Percentiles rank a stretch among this genome's conserved stretches.
Conservation (phyloP, 2,797 vertebrate species). For the Spatula versicolor region DNA sequence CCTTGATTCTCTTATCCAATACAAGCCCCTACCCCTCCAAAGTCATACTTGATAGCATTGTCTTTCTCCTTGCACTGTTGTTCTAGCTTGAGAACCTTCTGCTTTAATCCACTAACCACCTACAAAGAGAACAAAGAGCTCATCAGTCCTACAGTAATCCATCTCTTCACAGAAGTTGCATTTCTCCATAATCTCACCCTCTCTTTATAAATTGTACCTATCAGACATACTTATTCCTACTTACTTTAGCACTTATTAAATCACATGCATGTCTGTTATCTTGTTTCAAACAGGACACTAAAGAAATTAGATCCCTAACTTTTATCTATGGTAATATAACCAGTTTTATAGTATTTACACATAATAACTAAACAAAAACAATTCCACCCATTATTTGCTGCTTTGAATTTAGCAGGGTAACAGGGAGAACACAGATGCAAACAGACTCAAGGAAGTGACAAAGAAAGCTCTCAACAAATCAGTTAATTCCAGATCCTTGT, state of each 20-base stretch:
- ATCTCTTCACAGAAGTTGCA: not conserved
- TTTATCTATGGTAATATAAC: not conserved
- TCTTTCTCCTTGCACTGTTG: conserved; percentile 93
- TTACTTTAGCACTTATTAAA: not conserved
- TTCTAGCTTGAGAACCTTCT: conserved; percentile 90
- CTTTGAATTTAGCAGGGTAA: not conserved
- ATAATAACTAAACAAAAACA: not conserved
- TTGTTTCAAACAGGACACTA: not conserved
- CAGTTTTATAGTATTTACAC: not conserved
- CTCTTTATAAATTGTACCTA: not conserved
- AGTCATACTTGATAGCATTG: conserved; percentile 81
- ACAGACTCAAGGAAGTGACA: not conserved
- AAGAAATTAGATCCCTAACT: not conserved
- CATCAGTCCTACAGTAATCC: not conserved
- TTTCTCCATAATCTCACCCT: not conserved
- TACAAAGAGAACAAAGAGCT: conserved; percentile 62
- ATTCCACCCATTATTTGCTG: not conserved
- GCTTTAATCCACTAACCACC: conserved; percentile 88
- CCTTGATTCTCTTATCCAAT: not conserved
- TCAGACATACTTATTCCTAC: not conserved
- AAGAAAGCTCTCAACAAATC: not conserved
- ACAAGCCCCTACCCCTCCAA: not conserved
- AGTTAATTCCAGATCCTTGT: not conserved
- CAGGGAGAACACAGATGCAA: not conserved
- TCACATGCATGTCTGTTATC: not conserved